phyloP scores from a whole-genome alignment of 2,113 vertebrate species.

The Ivindomyrus marchei region DNA sequence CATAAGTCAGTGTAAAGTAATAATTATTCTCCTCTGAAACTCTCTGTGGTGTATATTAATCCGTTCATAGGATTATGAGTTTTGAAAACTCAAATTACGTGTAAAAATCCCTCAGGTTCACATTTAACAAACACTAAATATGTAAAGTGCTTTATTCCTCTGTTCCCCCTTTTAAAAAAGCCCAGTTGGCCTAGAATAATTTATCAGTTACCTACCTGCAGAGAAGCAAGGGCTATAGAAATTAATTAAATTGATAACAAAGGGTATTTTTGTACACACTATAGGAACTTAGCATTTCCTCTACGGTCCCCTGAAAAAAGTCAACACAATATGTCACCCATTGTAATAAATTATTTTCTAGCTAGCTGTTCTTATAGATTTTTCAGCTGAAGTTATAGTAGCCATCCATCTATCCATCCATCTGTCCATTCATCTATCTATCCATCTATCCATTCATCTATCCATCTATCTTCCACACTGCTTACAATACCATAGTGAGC shows the following conservation, averaged over 20 bases:
- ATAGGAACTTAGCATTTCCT: neutral
- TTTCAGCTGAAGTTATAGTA: neutral
- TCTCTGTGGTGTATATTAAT: neutral
- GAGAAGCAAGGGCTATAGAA: neutral
- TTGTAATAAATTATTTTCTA: neutral
- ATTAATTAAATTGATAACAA: constrained; percentile 3
- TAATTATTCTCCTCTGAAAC: neutral
- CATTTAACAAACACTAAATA: constrained; percentile 8
- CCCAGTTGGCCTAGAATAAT: neutral
- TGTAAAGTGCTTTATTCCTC: constrained; percentile 1
- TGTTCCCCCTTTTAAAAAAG: neutral
- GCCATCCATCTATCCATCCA: neutral
- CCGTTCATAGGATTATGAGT: neutral
- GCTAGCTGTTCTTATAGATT: neutral
- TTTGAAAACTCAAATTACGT: neutral
- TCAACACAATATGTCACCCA: neutral
- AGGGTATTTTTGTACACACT: neutral
- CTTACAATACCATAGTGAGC: neutral
- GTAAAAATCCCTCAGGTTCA: constrained; percentile 5
- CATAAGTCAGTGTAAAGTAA: neutral
- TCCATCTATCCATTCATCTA: neutral
- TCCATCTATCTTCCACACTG: neutral
- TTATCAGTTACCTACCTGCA: constrained; percentile 1
- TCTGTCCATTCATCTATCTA: too few species aligned
- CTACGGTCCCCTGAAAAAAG: neutral